phyloP scores from a whole-genome alignment of 2,113 vertebrate genomes.

The Sylvilagus bachmani region DNA sequence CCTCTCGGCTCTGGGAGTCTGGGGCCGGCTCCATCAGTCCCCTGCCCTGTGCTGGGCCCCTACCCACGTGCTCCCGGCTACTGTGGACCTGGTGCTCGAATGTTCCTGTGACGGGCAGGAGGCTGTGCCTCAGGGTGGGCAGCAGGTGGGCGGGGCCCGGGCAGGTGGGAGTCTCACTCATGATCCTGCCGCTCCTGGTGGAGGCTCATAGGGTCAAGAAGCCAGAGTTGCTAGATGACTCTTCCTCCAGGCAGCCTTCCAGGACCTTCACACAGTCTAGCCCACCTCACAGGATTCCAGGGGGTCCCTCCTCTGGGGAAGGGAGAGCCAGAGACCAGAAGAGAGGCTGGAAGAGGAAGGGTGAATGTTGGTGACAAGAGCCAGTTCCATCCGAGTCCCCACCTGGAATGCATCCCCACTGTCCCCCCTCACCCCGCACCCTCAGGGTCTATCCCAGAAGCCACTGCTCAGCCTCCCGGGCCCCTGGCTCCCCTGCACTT shows the following conservation, averaged over 20 bases:
- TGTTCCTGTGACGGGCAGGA: background rate
- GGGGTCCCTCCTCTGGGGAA: background rate
- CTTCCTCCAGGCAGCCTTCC: conserved; percentile 15
- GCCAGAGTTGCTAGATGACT: background rate
- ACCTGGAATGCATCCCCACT: background rate
- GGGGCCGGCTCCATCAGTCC: background rate
- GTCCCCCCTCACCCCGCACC: too few species aligned
- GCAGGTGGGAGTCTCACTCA: background rate
- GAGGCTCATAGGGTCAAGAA: background rate
- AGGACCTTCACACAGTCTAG: background rate
- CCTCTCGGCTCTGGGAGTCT: background rate
- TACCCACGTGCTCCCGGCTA: background rate
- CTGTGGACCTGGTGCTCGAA: background rate
- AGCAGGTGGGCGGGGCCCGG: background rate
- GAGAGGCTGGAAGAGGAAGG: background rate
- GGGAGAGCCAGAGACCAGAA: background rate
- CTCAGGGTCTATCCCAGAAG: background rate
- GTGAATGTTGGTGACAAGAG: background rate
- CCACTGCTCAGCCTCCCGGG: background rate
- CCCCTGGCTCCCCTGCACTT: rapidly evolving
- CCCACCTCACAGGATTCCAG: background rate
- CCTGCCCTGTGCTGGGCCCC: background rate
- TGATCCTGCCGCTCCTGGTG: too few species aligned
- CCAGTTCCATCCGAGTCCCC: background rate
- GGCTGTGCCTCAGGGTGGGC: too few species aligned